These are phyloP conservation scores for Saimiri boliviensis DNA, from an alignment of 2,113 vertebrate genomes.

Conservation along the genomic window DNA sequence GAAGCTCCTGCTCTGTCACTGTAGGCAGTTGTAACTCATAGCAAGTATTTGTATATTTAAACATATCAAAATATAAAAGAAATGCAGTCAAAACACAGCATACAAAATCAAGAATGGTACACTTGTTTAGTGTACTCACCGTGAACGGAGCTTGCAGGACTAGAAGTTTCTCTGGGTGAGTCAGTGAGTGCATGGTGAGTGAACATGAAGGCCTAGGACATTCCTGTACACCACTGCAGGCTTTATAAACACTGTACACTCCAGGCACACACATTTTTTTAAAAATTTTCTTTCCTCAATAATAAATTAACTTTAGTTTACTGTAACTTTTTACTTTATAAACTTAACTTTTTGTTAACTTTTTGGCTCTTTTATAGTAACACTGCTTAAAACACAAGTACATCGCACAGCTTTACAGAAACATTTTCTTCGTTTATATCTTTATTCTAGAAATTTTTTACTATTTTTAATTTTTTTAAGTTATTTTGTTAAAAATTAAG, in stretches of 20 bases:
- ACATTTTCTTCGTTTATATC: not conserved
- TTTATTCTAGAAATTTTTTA: too few species aligned
- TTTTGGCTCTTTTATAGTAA: not conserved
- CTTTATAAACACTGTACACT: not conserved
- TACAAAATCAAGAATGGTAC: not conserved
- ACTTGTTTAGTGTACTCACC: not conserved
- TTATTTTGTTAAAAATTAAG: not conserved
- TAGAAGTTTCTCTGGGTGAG: not conserved
- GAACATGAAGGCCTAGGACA: not conserved
- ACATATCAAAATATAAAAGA: not conserved
- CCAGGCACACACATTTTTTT: not conserved
- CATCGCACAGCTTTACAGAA: not conserved
- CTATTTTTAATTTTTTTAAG: not conserved
- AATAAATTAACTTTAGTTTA: not conserved
- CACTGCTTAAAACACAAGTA: not conserved
- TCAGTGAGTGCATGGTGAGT: not conserved
- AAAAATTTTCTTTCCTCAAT: not conserved
- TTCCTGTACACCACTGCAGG: not conserved
- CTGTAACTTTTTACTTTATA: not conserved
- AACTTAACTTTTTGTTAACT: not conserved
- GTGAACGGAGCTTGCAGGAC: not conserved
- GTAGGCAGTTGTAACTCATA: not conserved
- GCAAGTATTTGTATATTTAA: not conserved
- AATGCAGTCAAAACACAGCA: not conserved
- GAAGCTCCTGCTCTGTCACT: too few species aligned